Percentiles rank a stretch among this genome's conserved stretches.
Evolutionary conservation across 2,113 vertebrate genomes (phyloP).

Genomic region (Lagopus muta): DNA sequence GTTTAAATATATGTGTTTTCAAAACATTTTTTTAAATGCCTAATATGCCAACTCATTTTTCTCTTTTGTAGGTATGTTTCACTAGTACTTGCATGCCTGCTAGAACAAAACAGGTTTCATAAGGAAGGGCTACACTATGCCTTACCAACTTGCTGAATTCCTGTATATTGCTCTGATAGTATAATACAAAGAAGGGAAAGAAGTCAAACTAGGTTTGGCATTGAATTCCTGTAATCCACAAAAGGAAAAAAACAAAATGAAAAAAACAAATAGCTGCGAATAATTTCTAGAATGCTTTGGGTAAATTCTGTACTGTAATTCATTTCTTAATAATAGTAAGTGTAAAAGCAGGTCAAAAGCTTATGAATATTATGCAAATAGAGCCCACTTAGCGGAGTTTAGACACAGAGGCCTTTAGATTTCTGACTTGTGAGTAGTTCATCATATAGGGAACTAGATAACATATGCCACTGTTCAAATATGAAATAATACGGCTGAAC

Average conservation of each 20-base stretch:
- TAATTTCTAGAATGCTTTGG: background rate
- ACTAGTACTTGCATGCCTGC: background rate
- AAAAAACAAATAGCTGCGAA: background rate
- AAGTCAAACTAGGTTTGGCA: background rate
- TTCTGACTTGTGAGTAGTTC: background rate
- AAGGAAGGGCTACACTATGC: background rate
- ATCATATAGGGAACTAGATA: background rate
- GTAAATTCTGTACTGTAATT: background rate
- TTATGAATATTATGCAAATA: background rate
- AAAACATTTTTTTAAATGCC: background rate
- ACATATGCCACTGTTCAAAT: background rate
- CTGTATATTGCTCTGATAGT: accelerated
- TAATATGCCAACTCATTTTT: background rate
- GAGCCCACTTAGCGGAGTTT: background rate
- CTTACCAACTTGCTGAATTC: background rate
- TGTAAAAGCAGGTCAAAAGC: background rate
- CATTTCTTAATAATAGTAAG: background rate
- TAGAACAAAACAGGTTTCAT: background rate
- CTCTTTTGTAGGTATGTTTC: background rate
- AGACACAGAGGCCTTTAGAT: background rate
- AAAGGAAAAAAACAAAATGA: background rate
- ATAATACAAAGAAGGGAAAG: background rate
- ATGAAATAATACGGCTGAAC: background rate
- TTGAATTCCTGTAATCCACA: background rate
- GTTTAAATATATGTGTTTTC: background rate